These are phyloP conservation scores for Drosophila pachea DNA, from an alignment of 1,140 invertebrate species.

Conservation along the genomic window DNA sequence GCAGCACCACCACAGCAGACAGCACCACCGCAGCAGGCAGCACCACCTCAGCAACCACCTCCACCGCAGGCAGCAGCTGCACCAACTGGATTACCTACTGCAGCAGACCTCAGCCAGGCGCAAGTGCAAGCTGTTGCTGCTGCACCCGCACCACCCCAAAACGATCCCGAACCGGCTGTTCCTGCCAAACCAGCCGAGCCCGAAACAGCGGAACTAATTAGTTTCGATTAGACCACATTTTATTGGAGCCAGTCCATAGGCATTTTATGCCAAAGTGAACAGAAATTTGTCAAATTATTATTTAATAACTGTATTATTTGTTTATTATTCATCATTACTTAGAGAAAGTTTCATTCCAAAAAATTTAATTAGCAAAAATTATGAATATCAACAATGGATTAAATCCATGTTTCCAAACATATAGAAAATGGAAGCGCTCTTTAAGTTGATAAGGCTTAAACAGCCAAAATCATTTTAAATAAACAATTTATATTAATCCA, in stretches of 20 bases:
- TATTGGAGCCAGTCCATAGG: background rate
- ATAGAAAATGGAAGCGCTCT: background rate
- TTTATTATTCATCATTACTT: conserved; percentile 8
- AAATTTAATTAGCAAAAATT: conserved; percentile 15
- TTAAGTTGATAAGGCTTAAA: background rate
- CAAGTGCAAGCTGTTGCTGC: conserved; percentile 66
- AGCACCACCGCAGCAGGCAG: conserved; percentile 54
- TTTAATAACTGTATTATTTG: background rate
- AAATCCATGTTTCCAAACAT: conserved; percentile 4
- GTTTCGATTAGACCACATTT: conserved; percentile 82
- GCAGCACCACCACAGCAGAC: conserved; percentile 70
- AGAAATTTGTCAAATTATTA: conserved; percentile 7
- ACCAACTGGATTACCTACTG: conserved; percentile 60
- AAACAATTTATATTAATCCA: conserved; percentile 29
- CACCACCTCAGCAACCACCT: conserved; percentile 46
- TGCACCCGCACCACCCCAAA: conserved; percentile 78
- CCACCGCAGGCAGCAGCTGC: conserved; percentile 67
- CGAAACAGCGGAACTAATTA: conserved; percentile 85
- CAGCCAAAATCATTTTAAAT: conserved; percentile 12
- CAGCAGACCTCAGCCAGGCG: conserved; percentile 54
- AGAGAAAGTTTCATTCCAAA: conserved; percentile 16
- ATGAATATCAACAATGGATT: conserved; percentile 13
- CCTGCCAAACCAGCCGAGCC: conserved; percentile 79
- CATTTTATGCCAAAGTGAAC: conserved; percentile 29
- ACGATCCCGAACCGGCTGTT: conserved; percentile 61